phyloP scores from a whole-genome alignment of 1,140 invertebrate genomes.

The Microvelia longipes region DNA sequence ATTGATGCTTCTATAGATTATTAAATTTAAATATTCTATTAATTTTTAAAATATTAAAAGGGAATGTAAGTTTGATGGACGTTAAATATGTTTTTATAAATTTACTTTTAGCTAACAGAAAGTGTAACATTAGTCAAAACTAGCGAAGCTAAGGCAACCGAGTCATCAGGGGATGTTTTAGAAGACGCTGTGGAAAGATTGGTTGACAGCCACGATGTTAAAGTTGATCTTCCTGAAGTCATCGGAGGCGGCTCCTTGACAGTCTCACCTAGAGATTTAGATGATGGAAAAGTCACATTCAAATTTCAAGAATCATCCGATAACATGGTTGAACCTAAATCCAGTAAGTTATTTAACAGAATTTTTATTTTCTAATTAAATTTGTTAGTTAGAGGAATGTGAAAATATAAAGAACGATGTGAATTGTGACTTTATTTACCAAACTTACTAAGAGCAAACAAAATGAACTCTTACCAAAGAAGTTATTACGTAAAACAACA shows the following conservation, averaged over 20 bases:
- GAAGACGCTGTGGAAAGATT: slow-evolving; percentile 44
- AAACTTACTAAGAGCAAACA: too few species aligned
- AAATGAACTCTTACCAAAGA: too few species aligned
- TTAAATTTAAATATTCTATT: too few species aligned
- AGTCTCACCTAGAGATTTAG: slow-evolving; percentile 55
- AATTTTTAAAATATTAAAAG: too few species aligned
- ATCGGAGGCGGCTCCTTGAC: slow-evolving; percentile 48
- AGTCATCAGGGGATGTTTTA: slow-evolving; percentile 22
- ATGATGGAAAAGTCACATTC: slow-evolving; percentile 39
- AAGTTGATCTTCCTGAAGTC: slow-evolving; percentile 45
- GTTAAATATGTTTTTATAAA: too few species aligned
- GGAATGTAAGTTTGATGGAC: too few species aligned
- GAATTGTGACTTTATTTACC: too few species aligned
- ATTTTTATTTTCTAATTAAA: background rate
- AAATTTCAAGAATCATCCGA: background rate
- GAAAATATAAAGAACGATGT: background rate
- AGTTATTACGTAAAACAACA: too few species aligned
- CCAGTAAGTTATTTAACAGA: background rate
- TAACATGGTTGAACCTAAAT: background rate
- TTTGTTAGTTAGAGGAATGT: background rate
- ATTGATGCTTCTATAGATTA: too few species aligned
- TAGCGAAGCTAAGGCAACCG: slow-evolving; percentile 14
- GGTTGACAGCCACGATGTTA: slow-evolving; percentile 57
- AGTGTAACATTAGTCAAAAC: slow-evolving; percentile 52
- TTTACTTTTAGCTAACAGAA: slow-evolving; percentile 49